phyloP scores from a whole-genome alignment of 2,888 invertebrate genomes.

The Rhyacophila evoluta region DNA sequence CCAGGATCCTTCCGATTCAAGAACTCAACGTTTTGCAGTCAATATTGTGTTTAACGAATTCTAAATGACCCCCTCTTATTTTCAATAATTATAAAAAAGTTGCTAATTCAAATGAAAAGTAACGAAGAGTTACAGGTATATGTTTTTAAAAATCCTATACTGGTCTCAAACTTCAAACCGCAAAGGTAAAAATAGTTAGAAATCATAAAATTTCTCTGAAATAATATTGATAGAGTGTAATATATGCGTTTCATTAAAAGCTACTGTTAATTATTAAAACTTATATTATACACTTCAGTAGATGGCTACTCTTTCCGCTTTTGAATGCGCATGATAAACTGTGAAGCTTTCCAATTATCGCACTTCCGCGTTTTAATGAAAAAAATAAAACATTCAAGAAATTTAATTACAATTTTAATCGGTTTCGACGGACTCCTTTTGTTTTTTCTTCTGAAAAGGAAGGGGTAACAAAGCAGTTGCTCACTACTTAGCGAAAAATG shows the following conservation, averaged over 20 bases:
- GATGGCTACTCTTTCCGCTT: neutral
- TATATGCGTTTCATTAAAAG: no score
- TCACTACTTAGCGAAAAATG: neutral
- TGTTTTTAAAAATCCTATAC: no score
- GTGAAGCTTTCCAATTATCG: neutral
- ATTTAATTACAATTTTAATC: conserved; percentile 19
- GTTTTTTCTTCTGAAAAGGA: neutral
- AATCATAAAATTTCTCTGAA: no score
- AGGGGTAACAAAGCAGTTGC: neutral
- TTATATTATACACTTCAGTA: neutral
- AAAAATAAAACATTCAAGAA: conserved; percentile 6
- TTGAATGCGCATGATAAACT: neutral
- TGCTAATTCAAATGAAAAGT: no score
- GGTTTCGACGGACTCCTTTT: neutral
- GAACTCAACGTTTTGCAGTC: neutral
- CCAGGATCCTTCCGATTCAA: neutral
- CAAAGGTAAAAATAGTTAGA: no score
- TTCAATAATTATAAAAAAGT: no score
- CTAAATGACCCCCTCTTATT: neutral
- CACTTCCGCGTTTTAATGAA: neutral
- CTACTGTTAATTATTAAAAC: neutral
- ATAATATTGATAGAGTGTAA: no score
- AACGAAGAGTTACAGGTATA: no score
- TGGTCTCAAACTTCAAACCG: no score
- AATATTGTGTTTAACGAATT: neutral